Conservation (phyloP, 2,797 vertebrate species). For the Pipistrellus pygmaeus region DNA sequence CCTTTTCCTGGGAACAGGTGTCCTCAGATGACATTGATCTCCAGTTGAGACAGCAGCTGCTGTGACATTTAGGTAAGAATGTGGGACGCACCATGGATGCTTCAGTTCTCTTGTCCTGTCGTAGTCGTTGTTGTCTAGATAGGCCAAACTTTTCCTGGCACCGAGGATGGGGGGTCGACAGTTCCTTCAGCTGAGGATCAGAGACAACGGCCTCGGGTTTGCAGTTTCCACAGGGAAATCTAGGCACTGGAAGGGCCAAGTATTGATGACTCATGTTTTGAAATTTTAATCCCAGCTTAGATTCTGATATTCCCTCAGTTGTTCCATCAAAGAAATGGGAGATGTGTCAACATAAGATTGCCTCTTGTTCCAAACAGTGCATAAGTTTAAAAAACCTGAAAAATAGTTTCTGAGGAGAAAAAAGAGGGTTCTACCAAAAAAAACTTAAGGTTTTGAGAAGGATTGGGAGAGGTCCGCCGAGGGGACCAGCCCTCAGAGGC, state of each 20-base stretch:
- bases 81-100: rapidly evolving
- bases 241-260: too few species aligned
- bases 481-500: rapidly evolving
- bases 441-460: not conserved
- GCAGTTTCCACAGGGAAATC: not conserved
- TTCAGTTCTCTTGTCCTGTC: rapidly evolving
- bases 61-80: not conserved
- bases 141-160: rapidly evolving
- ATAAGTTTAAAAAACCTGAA: not conserved
- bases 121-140: not conserved
- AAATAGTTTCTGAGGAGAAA: not conserved
- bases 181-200: too few species aligned
- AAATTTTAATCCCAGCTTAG: not conserved
- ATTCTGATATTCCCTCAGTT: not conserved
- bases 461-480: not conserved
- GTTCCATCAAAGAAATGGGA: not conserved
- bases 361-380: not conserved
- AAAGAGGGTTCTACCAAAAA: not conserved
- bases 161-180: rapidly evolving
- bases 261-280: not conserved
- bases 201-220: rapidly evolving
- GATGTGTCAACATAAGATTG: not conserved
- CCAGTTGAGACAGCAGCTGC: not conserved
- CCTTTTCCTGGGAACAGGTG: not conserved
- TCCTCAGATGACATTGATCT: not conserved